Evolutionary conservation across 1,140 invertebrate species (phyloP).

Genomic region (Eriosoma lanigerum): DNA sequence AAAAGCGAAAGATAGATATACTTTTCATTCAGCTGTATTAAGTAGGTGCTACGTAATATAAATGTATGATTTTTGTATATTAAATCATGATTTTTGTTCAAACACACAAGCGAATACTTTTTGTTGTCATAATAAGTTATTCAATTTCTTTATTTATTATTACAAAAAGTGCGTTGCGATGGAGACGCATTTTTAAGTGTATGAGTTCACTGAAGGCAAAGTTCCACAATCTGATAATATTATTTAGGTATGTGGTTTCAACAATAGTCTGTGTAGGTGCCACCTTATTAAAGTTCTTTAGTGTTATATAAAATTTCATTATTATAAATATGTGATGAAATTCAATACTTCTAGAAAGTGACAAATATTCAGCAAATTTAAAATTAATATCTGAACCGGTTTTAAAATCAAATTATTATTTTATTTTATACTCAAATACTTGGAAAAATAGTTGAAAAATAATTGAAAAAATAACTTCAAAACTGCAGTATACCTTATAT

Average conservation of each 20-base stretch:
- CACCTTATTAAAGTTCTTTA: conserved; percentile 44
- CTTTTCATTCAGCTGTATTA: too few species aligned
- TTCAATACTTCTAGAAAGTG: conserved; percentile 11
- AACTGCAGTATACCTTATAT: too few species aligned
- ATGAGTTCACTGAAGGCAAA: conserved; percentile 34
- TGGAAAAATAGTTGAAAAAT: too few species aligned
- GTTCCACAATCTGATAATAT: conserved; percentile 46
- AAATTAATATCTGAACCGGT: conserved; percentile 19
- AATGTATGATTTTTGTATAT: too few species aligned
- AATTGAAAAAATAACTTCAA: too few species aligned
- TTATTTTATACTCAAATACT: too few species aligned
- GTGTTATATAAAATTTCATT: conserved; percentile 27
- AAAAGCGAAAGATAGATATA: too few species aligned
- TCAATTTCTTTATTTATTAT: conserved; percentile 39
- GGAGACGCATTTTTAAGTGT: conserved; percentile 40
- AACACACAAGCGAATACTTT: conserved; percentile 17
- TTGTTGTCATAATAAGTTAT: conserved; percentile 23
- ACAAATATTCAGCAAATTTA: conserved; percentile 18
- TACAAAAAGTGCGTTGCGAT: conserved; percentile 38
- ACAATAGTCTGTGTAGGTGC: conserved; percentile 38
- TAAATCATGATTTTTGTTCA: conserved; percentile 13
- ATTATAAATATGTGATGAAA: conserved; percentile 20
- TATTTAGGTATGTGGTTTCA: conserved; percentile 41
- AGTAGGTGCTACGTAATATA: too few species aligned
- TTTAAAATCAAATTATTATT: not conserved